phyloP scores from a whole-genome alignment of 2,888 invertebrate species.

The Cryptophagus acutangulus region DNA sequence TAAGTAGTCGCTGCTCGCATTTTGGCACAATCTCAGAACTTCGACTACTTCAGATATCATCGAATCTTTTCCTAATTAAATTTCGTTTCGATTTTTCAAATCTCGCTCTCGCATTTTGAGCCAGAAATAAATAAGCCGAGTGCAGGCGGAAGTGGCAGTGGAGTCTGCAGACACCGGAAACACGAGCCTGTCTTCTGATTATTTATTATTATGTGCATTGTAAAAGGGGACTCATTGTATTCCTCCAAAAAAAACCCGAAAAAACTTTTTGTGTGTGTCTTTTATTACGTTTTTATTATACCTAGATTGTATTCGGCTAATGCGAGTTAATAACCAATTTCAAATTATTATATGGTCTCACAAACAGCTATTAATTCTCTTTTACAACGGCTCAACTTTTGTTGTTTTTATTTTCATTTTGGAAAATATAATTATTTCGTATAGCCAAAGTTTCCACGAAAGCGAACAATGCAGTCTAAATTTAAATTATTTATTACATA shows the following conservation, averaged over 20 bases:
- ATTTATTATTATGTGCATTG: constrained; percentile 44
- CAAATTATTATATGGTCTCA: constrained; percentile 14
- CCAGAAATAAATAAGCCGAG: not conserved
- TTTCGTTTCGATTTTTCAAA: too few species aligned
- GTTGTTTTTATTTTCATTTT: too few species aligned
- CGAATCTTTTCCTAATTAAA: too few species aligned
- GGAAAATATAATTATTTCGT: too few species aligned
- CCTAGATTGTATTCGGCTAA: constrained; percentile 10
- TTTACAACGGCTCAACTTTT: too few species aligned
- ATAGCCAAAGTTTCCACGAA: too few species aligned
- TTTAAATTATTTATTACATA: too few species aligned
- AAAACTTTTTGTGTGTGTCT: constrained; percentile 28
- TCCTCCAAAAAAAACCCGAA: too few species aligned
- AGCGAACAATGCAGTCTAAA: too few species aligned
- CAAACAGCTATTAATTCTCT: constrained; percentile 13
- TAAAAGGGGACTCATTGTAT: constrained; percentile 37
- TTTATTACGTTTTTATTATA: constrained; percentile 33
- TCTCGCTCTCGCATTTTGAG: too few species aligned
- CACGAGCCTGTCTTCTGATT: constrained; percentile 40
- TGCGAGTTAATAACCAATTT: constrained; percentile 19
- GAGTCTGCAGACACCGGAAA: constrained; percentile 37
- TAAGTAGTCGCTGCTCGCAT: too few species aligned
- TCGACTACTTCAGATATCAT: too few species aligned
- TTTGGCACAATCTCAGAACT: constrained; percentile 32
- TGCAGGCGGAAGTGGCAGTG: constrained; percentile 8